These are phyloP conservation scores for Steromphala cineraria DNA, from an alignment of 2,888 invertebrate genomes.

Conservation along the genomic window DNA sequence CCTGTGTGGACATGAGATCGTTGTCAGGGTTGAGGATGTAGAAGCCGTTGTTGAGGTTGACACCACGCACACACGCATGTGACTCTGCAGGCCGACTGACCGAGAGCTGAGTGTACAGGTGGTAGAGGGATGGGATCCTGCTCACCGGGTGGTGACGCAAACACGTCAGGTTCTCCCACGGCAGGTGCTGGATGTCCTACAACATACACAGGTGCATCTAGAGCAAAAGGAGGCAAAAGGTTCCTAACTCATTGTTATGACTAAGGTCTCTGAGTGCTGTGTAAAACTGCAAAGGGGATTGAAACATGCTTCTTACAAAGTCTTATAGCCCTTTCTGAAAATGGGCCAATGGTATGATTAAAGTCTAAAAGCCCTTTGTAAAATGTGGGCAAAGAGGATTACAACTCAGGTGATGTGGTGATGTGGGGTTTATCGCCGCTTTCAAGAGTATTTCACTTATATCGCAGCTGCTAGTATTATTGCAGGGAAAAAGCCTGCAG, in stretches of 20 bases:
- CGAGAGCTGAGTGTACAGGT: conserved; percentile 67
- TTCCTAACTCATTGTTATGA: too few relatives aligned
- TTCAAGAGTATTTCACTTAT: too few relatives aligned
- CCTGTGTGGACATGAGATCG: conserved; percentile 82
- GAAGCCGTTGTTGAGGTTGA: conserved; percentile 78
- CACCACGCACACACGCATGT: conserved; percentile 54
- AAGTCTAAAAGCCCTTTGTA: too few relatives aligned
- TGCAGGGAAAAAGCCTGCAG: too few relatives aligned
- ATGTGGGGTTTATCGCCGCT: too few relatives aligned
- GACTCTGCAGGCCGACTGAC: conserved; percentile 36
- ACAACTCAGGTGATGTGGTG: too few relatives aligned
- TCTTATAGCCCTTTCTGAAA: too few relatives aligned
- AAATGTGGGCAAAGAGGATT: too few relatives aligned
- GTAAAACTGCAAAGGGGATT: too few relatives aligned
- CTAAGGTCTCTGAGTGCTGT: too few relatives aligned
- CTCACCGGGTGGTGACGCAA: conserved; percentile 83
- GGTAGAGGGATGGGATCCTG: conserved; percentile 82
- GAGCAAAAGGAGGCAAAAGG: not conserved
- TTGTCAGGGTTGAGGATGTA: conserved; percentile 85
- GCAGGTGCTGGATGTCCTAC: conserved; percentile 81
- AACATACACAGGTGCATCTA: not conserved
- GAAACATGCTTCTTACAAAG: too few relatives aligned
- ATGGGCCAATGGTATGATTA: not conserved
- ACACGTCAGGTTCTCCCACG: conserved; percentile 86
- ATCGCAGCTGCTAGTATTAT: too few relatives aligned